Conservation (phyloP, 1,140 invertebrate genomes). For the Gonatopus flavifemur region DNA sequence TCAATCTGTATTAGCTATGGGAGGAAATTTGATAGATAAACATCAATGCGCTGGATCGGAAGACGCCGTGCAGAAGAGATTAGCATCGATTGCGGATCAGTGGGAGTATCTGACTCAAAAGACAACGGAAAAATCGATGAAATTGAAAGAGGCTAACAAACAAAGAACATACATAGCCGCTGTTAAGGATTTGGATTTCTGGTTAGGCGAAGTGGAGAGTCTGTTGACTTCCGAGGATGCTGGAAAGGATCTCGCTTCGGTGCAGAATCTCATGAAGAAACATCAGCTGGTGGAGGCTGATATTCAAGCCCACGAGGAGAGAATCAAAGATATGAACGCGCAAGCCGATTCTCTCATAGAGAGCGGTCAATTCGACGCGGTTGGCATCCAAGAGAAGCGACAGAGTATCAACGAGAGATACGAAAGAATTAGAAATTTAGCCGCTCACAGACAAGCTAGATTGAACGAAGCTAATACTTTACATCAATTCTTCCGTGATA, state of each 20-base stretch:
- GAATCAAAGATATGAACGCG: conserved; percentile 92
- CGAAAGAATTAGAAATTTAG: conserved; percentile 88
- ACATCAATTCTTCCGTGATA: conserved; percentile 99
- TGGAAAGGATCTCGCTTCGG: conserved; percentile 96
- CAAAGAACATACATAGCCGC: conserved; percentile 99
- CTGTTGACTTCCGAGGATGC: conserved; percentile 95
- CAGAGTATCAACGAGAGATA: conserved; percentile 93
- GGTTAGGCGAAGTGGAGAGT: conserved; percentile 98
- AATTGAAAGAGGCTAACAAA: conserved; percentile 98
- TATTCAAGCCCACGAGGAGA: conserved; percentile 92
- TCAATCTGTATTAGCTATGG: conserved; percentile 92
- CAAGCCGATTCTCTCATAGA: conserved; percentile 94
- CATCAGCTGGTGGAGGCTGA: conserved; percentile 98
- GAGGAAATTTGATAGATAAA: conserved; percentile 92
- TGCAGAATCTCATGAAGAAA: conserved; percentile 99
- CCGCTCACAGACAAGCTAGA: conserved; percentile 85
- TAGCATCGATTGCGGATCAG: conserved; percentile 95
- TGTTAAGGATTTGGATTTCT: conserved; percentile 99
- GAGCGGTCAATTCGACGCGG: conserved; percentile 91
- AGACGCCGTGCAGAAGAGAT: conserved; percentile 84
- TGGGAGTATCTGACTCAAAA: conserved; percentile 98
- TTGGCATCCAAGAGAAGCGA: conserved; percentile 90
- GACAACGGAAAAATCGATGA: conserved; percentile 95
- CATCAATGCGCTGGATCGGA: conserved; percentile 90
- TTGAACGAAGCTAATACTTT: conserved; percentile 95